phyloP scores from a whole-genome alignment of 2,888 invertebrate species.

The Drosophila acutilabella region DNA sequence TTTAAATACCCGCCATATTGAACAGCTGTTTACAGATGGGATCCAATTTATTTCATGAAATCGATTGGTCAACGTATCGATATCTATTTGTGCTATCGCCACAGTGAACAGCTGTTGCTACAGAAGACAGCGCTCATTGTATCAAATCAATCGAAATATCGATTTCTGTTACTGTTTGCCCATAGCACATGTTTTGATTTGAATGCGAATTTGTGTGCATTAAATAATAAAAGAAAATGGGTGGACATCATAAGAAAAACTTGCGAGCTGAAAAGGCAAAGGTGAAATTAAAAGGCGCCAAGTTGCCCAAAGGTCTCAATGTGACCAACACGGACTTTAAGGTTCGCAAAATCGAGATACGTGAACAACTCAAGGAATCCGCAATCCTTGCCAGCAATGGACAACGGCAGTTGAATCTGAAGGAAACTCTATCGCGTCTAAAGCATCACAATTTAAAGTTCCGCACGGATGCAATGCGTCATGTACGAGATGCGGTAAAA shows the following conservation, averaged over 20 bases:
- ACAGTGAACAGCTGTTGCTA: not conserved
- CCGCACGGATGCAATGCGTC: conserved; percentile 81
- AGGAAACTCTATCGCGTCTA: conserved; percentile 85
- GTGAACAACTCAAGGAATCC: conserved; percentile 87
- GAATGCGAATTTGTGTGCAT: not conserved
- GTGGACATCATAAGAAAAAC: conserved; percentile 89
- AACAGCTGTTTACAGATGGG: not conserved
- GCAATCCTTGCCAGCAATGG: conserved; percentile 17
- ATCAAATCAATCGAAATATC: not conserved
- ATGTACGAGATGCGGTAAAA: conserved; percentile 84
- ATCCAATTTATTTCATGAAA: not conserved
- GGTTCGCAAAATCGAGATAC: conserved; percentile 93
- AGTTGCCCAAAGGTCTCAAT: conserved; percentile 94
- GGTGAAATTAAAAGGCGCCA: conserved; percentile 93
- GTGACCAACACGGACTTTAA: conserved; percentile 95
- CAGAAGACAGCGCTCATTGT: not conserved
- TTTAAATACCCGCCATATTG: not conserved
- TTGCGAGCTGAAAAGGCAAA: conserved; percentile 94
- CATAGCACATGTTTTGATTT: conserved; percentile 45
- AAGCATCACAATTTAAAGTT: conserved; percentile 85
- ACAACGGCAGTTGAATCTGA: conserved; percentile 70
- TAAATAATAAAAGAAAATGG: conserved; percentile 66
- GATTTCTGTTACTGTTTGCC: not conserved
- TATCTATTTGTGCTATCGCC: not conserved
- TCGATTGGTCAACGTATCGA: not conserved